A percentile compares a stretch with the other conserved stretches of the same genome.
Evolutionary conservation across 2,888 invertebrate genomes (phyloP).

Genomic region (Agrochola circellaris): DNA sequence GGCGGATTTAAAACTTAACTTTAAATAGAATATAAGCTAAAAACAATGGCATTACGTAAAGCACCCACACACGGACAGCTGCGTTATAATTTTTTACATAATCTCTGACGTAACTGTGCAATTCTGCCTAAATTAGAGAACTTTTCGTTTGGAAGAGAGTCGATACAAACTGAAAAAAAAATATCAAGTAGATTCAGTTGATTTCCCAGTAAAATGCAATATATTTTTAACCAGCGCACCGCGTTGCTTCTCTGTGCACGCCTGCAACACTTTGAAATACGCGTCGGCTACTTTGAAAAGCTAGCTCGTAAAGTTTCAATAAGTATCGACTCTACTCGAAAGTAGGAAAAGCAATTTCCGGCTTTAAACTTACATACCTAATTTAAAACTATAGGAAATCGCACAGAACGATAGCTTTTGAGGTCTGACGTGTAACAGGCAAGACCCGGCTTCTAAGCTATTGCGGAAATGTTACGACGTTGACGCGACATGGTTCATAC

Average conservation of each 20-base stretch:
- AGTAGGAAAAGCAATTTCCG: slow-evolving; percentile 67
- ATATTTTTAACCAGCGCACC: slow-evolving; percentile 9
- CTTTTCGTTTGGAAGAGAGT: slow-evolving; percentile 54
- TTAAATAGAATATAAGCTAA: slow-evolving; percentile 65
- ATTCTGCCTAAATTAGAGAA: slow-evolving; percentile 60
- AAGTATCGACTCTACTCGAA: slow-evolving; percentile 48
- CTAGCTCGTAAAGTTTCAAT: slow-evolving; percentile 50
- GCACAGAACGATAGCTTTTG: slow-evolving; percentile 65
- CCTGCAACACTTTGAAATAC: slow-evolving; percentile 21
- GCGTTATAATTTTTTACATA: slow-evolving; percentile 66
- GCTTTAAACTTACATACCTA: slow-evolving; percentile 66
- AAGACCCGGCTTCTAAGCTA: slow-evolving; percentile 76
- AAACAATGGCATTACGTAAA: slow-evolving; percentile 77
- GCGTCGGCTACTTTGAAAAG: slow-evolving; percentile 42
- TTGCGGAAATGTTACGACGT: slow-evolving; percentile 48
- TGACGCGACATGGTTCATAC: slow-evolving; percentile 41
- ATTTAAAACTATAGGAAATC: slow-evolving; percentile 71
- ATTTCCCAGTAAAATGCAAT: slow-evolving; percentile 28
- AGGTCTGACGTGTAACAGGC: slow-evolving; percentile 76
- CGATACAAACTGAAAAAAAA: slow-evolving; percentile 39
- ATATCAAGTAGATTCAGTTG: slow-evolving; percentile 6
- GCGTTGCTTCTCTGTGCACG: not conserved
- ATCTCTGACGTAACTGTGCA: slow-evolving; percentile 72
- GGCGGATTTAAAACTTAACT: slow-evolving; percentile 71
- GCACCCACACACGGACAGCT: slow-evolving; percentile 73